Evolutionary conservation across 2,113 vertebrate species (phyloP).

Genomic region (Agapornis roseicollis): DNA sequence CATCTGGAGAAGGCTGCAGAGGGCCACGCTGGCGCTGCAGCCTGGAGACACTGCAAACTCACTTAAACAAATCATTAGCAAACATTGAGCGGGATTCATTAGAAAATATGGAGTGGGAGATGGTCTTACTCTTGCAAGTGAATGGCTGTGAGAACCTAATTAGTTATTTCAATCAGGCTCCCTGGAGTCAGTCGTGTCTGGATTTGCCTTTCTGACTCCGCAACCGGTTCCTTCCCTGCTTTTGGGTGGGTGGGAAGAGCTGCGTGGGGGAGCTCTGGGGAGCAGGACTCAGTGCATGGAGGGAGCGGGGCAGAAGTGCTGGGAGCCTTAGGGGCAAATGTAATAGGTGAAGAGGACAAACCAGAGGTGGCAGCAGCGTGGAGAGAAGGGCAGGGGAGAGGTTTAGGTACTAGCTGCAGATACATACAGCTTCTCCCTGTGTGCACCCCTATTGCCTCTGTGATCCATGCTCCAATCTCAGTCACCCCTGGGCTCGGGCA

Average conservation of each 20-base stretch:
- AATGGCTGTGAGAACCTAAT: constrained; percentile 15
- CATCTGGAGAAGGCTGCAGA: background rate
- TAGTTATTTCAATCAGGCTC: constrained; percentile 46
- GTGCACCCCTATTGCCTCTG: background rate
- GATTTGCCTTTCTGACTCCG: constrained; percentile 14
- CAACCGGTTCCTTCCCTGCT: background rate
- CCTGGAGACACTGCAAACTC: background rate
- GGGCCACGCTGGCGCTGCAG: background rate
- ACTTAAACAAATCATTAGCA: constrained; percentile 32
- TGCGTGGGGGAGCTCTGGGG: fast-evolving
- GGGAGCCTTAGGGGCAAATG: background rate
- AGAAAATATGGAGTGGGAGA: background rate
- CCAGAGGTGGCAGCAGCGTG: background rate
- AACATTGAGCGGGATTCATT: constrained; percentile 13
- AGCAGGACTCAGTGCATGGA: background rate
- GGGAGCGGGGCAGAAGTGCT: background rate
- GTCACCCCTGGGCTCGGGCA: background rate
- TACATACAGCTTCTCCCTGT: background rate
- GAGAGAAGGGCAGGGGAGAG: background rate
- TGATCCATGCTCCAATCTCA: background rate
- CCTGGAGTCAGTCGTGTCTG: background rate
- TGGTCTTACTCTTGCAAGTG: background rate
- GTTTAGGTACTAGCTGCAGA: background rate
- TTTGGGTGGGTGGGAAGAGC: background rate
- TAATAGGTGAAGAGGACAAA: background rate